Percentiles rank a stretch among this genome's conserved stretches.
These are phyloP conservation scores for Agonopterix subpropinquella DNA, from an alignment of 2,888 invertebrate species.

Conservation along the genomic window DNA sequence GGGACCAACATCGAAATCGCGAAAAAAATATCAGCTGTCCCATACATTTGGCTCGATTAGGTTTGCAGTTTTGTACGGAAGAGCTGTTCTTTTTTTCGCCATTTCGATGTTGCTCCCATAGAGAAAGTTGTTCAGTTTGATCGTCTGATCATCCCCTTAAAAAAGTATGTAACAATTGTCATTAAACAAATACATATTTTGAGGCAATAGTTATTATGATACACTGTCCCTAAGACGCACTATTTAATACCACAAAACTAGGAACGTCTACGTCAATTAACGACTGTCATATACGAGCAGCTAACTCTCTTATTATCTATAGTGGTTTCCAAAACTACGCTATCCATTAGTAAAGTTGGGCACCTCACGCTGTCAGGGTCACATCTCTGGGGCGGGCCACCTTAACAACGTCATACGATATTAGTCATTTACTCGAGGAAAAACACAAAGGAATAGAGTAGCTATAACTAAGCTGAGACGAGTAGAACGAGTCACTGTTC, in stretches of 20 bases:
- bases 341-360: constrained; percentile 61
- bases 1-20: too few relatives aligned
- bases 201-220: too few relatives aligned
- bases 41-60: too few relatives aligned
- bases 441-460: constrained; percentile 41
- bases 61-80: too few relatives aligned
- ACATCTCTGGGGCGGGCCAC: constrained; percentile 21
- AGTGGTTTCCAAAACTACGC: constrained; percentile 58
- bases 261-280: constrained; percentile 56
- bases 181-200: too few relatives aligned
- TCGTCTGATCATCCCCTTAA: too few relatives aligned
- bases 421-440: constrained; percentile 51
- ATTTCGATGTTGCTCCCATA: too few relatives aligned
- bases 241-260: constrained; percentile 15
- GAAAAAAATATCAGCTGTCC: too few relatives aligned
- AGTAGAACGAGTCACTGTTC: constrained; percentile 2
- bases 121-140: too few relatives aligned
- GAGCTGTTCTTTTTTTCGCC: too few relatives aligned
- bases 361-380: constrained; percentile 19
- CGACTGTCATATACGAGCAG: constrained; percentile 39
- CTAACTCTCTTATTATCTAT: constrained; percentile 60
- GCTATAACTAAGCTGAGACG: constrained; percentile 11
- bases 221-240: too few relatives aligned
- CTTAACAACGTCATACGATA: constrained; percentile 47
- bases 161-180: too few relatives aligned